Base-by-base conservation (phyloP, 2,888 invertebrate genomes). In the Drymonia ruficornis region DNA sequence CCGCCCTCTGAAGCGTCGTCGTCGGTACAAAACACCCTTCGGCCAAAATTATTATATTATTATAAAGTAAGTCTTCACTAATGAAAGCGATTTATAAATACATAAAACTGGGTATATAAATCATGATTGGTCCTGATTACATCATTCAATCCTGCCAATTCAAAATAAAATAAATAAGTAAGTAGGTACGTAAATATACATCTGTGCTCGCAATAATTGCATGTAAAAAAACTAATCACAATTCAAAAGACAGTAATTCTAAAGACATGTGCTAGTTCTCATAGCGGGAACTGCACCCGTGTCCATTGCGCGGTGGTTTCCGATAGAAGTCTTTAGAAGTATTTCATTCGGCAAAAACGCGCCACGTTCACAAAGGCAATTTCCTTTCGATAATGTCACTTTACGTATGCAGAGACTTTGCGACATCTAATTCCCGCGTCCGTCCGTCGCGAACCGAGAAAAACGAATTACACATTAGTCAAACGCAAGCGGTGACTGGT, bases 191-290 rank as follows among this genome's bases (percentile, higher is more conserved):
- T 31, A 31, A 31, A 42, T 12, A 36, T 36, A 9, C 16, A 40
- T 15, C 16, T 61, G 47, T 18, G 60, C 59, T 59, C 56, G 55
- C 53, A 66, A 59, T 66, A 59, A 70, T 64, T 63, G 66, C 57
- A 51, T 57, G 54, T 45, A 67, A 70, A 65, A 70, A 67, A 53
- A 34, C 34, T 59, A 60, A 55, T 61, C 56, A 31, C 65, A 67
- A 72, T 72, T 66, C 63, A 74, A 68, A 72, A 73, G 73, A 70
- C 63, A 62, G 66, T 56, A 70, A 67, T 76, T 73, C 70, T 66
- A 72, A 73, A 77, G 76, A 76, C 66, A 60, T 81, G 87, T 78
- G 76, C 87, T 61, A 83, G 76, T 87, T 87, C 87, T 67, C 88
- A 87, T 80, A 73, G 72, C 67, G 72, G 67, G 64, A 76, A 70